Evolutionary conservation across 2,888 invertebrate genomes (phyloP).

Genomic region (Scrobipalpa atriplicella): DNA sequence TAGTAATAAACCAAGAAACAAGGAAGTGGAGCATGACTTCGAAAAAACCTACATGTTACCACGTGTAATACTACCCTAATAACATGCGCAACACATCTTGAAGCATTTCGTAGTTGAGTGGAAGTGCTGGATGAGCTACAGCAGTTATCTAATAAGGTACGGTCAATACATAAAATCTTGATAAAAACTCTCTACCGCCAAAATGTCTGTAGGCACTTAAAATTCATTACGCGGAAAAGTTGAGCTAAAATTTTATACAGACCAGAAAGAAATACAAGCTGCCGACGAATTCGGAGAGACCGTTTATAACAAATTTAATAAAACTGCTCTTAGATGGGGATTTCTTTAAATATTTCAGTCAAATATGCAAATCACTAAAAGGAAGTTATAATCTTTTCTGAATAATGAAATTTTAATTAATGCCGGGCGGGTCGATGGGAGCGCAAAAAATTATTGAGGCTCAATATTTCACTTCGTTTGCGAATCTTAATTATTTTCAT

Average conservation of each 20-base stretch:
- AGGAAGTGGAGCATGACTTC: no score
- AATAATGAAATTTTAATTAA: conserved; percentile 73
- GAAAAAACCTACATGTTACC: no score
- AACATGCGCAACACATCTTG: no score
- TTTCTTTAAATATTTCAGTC: conserved; percentile 68
- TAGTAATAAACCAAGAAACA: no score
- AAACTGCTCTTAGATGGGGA: conserved; percentile 61
- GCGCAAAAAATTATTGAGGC: conserved; percentile 34
- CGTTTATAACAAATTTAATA: conserved; percentile 71
- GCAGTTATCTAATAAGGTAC: neutral
- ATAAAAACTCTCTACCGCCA: neutral
- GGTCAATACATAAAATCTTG: neutral
- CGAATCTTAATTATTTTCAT: conserved; percentile 35
- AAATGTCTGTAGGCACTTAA: conserved; percentile 42
- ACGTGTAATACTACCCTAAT: no score
- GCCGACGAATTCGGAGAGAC: conserved; percentile 45
- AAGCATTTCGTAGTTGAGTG: no score
- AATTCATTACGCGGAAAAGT: conserved; percentile 61
- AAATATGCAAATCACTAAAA: conserved; percentile 70
- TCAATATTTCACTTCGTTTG: conserved; percentile 40
- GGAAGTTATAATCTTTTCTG: conserved; percentile 70
- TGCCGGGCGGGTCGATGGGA: conserved; percentile 51
- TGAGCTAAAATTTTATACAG: conserved; percentile 46
- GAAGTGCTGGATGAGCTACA: no score
- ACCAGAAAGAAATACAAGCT: conserved; percentile 59